These are phyloP conservation scores for Astreopora myriophthalma DNA, from an alignment of 64 coral and sea anemone species.

Conservation along the genomic window DNA sequence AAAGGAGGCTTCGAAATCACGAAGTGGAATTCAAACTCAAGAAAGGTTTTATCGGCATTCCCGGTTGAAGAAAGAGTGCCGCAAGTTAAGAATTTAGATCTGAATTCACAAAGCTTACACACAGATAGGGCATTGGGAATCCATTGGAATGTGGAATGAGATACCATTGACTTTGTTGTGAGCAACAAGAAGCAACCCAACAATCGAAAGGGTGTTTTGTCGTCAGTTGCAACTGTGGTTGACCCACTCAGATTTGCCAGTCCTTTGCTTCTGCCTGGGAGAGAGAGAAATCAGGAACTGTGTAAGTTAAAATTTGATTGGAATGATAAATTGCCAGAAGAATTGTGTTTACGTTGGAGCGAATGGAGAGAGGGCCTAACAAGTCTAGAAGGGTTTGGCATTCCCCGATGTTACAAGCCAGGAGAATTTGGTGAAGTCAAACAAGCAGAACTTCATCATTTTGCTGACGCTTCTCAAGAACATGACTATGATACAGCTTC, in stretches of 20 bases:
- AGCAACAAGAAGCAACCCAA: not conserved
- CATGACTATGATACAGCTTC: conserved; percentile 41
- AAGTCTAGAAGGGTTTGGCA: too few relatives aligned
- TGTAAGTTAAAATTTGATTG: not conserved
- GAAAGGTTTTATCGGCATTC: not conserved
- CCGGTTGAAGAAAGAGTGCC: too few relatives aligned
- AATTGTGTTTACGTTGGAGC: conserved; percentile 2
- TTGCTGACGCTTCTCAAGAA: conserved; percentile 31
- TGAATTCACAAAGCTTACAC: conserved; percentile 6
- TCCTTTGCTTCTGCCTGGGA: not conserved
- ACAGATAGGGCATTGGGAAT: conserved; percentile 13
- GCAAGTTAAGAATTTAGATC: conserved; percentile 15
- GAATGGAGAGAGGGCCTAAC: conserved; percentile 10
- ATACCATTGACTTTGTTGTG: conserved; percentile 9
- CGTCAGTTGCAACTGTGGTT: too few relatives aligned
- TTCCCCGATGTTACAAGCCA: not conserved
- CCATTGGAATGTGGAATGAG: conserved; percentile 23
- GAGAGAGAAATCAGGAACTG: not conserved
- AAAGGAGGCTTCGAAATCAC: too few relatives aligned
- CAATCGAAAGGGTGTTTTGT: not conserved
- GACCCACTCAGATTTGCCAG: too few relatives aligned
- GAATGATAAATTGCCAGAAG: not conserved
- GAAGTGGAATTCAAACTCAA: too few relatives aligned
- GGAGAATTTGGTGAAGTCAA: not conserved
- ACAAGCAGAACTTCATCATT: conserved; percentile 24